These are phyloP conservation scores for Brachypteracias leptosomus DNA, from an alignment of 2,113 vertebrate species.

Conservation along the genomic window DNA sequence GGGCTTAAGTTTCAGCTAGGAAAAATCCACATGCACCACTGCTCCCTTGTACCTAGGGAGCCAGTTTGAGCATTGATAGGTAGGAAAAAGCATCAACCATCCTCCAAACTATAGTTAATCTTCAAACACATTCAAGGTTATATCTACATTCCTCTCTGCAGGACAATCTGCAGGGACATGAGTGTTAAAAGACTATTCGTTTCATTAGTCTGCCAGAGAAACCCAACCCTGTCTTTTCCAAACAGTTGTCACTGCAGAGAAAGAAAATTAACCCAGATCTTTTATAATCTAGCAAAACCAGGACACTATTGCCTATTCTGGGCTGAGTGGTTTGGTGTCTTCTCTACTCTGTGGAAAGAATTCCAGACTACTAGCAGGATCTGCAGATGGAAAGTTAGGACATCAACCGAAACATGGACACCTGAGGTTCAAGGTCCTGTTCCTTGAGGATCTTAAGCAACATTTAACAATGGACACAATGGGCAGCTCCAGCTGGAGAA, in stretches of 20 bases:
- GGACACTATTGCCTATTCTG: background rate
- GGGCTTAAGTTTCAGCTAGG: conserved; percentile 16
- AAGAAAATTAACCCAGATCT: background rate
- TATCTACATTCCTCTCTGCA: background rate
- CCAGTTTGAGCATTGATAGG: background rate
- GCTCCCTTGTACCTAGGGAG: background rate
- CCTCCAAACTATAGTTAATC: background rate
- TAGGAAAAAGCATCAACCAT: background rate
- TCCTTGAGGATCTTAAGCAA: background rate
- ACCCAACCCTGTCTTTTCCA: background rate
- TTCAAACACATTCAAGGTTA: background rate
- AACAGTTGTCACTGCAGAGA: background rate
- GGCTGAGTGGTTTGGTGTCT: background rate
- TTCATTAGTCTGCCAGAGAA: background rate
- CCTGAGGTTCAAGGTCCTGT: background rate
- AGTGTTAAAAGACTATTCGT: background rate
- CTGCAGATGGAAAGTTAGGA: background rate
- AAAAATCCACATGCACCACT: background rate
- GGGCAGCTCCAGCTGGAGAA: background rate
- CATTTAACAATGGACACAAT: background rate
- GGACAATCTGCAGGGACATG: background rate
- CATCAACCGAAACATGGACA: background rate
- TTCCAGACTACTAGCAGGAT: background rate
- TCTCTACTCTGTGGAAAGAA: background rate
- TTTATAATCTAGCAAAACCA: background rate